A percentile compares a stretch with the other conserved stretches of the same genome.
Evolutionary conservation across 1,140 invertebrate genomes (phyloP).

Genomic region (Drosophila erecta): DNA sequence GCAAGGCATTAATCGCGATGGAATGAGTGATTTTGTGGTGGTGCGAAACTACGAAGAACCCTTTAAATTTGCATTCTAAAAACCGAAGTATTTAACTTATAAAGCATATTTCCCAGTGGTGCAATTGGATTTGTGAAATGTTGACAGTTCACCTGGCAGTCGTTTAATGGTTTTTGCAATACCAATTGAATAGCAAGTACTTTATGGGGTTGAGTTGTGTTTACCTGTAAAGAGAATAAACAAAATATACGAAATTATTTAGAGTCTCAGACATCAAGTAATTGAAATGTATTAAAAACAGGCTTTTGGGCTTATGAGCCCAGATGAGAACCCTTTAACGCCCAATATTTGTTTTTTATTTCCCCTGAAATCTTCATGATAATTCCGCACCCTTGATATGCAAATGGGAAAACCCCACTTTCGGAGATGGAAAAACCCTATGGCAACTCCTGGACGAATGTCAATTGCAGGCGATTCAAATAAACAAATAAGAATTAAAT

Average conservation of each 20-base stretch:
- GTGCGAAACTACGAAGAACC: background rate
- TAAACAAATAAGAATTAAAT: constrained; percentile 65
- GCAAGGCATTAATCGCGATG: background rate
- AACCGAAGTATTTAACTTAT: background rate
- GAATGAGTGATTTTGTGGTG: background rate
- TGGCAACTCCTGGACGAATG: constrained; percentile 42
- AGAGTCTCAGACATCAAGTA: background rate
- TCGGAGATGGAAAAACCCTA: background rate
- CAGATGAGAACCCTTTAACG: background rate
- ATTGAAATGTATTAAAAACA: background rate
- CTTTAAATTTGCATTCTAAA: background rate
- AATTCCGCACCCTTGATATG: constrained; percentile 9
- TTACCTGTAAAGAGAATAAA: constrained; percentile 30
- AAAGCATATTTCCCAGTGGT: too few relatives aligned
- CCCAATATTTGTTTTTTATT: background rate
- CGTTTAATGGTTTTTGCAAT: background rate
- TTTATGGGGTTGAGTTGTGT: background rate
- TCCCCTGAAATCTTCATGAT: constrained; percentile 2
- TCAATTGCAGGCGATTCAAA: constrained; percentile 63
- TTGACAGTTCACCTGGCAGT: background rate
- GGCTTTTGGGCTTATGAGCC: background rate
- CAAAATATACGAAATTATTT: constrained; percentile 1
- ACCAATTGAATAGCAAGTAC: background rate
- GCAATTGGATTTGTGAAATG: background rate
- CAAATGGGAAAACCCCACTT: constrained; percentile 11